These are phyloP conservation scores for Zophobas morio DNA, from an alignment of 1,140 invertebrate genomes.

Conservation along the genomic window DNA sequence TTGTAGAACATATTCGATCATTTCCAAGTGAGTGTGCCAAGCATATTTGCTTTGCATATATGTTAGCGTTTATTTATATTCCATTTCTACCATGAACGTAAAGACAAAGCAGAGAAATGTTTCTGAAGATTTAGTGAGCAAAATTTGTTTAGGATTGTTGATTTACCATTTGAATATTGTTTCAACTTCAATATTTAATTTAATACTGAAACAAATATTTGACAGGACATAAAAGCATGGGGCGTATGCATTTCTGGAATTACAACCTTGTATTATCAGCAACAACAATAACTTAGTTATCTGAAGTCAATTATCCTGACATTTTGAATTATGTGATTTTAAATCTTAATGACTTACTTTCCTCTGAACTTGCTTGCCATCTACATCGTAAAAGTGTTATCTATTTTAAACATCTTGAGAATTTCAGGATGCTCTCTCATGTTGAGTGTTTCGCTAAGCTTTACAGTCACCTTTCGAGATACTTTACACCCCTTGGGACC, in stretches of 20 bases:
- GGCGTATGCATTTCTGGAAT: background rate
- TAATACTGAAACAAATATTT: slow-evolving; percentile 24
- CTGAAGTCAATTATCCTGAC: too few species aligned
- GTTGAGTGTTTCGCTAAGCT: slow-evolving; percentile 35
- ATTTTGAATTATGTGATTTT: background rate
- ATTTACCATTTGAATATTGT: slow-evolving; percentile 36
- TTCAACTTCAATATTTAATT: slow-evolving; percentile 24
- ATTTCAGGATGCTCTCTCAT: slow-evolving; percentile 32
- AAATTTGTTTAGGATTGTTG: slow-evolving; percentile 37
- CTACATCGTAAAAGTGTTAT: background rate
- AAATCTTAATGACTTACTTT: slow-evolving; percentile 12
- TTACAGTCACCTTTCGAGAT: slow-evolving; percentile 37
- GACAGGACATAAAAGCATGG: slow-evolving; percentile 1
- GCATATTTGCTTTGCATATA: background rate
- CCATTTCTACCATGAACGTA: background rate
- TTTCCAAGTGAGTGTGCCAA: too few species aligned
- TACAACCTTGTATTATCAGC: too few species aligned
- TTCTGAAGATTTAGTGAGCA: slow-evolving; percentile 13
- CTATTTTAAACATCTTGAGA: slow-evolving; percentile 34
- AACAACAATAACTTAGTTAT: too few species aligned
- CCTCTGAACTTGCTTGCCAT: slow-evolving; percentile 8
- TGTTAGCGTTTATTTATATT: background rate
- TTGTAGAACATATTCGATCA: too few species aligned
- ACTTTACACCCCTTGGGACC: slow-evolving; percentile 30
- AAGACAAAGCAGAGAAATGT: slow-evolving; percentile 13